A percentile compares a stretch with the other conserved stretches of the same genome.
Evolutionary conservation across 2,797 vertebrate genomes (phyloP).

Genomic region (Dryobates pubescens): DNA sequence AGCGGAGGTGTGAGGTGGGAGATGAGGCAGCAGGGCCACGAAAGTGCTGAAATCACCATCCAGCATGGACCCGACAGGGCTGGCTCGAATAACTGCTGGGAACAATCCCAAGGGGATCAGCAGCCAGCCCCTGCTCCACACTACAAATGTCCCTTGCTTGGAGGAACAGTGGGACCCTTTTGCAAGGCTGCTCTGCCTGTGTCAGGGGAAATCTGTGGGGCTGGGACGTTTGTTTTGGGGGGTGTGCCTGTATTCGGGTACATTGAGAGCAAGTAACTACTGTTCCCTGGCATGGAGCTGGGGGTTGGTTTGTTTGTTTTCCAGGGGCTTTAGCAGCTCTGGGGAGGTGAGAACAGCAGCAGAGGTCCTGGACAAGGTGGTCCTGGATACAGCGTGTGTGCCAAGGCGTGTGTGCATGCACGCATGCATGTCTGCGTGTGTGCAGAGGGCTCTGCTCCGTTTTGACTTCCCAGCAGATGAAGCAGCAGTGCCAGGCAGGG

Average conservation of each 20-base stretch:
- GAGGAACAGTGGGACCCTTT: background rate
- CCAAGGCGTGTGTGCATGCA: background rate
- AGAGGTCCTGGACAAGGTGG: background rate
- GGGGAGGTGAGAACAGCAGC: fast-evolving
- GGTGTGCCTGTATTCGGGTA: background rate
- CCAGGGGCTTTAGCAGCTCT: background rate
- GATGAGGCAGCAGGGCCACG: background rate
- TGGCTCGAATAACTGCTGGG: slow-evolving; percentile 16
- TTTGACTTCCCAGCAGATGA: background rate
- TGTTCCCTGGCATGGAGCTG: background rate
- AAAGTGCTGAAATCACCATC: slow-evolving; percentile 32
- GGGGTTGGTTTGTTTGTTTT: background rate
- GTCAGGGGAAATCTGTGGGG: fast-evolving
- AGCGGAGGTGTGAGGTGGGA: background rate
- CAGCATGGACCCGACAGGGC: background rate
- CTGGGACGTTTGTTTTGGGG: background rate
- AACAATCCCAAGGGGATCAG: background rate
- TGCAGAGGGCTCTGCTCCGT: background rate
- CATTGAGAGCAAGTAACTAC: background rate
- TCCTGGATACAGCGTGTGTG: fast-evolving
- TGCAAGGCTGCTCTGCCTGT: background rate
- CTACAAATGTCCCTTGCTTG: fast-evolving
- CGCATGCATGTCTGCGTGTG: background rate
- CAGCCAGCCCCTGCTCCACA: fast-evolving
- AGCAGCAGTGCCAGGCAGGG: background rate